Percentiles rank a stretch among this genome's conserved stretches.
These are phyloP conservation scores for Glyphotaelius pellucidus DNA, from an alignment of 2,888 invertebrate species.

Conservation along the genomic window DNA sequence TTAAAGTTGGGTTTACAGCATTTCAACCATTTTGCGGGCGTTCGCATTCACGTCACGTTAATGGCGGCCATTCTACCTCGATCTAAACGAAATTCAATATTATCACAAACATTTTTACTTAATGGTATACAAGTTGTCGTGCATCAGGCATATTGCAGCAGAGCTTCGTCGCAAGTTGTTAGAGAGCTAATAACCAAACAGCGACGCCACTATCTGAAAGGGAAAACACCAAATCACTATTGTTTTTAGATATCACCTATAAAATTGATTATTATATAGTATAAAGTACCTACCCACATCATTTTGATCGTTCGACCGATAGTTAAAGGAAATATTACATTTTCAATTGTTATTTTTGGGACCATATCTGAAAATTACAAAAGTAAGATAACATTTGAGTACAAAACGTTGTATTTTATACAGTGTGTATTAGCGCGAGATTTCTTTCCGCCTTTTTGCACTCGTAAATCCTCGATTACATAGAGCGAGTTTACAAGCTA, in stretches of 20 bases:
- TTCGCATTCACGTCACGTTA: constrained; percentile 29
- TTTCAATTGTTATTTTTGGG: not conserved
- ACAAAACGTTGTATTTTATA: not conserved
- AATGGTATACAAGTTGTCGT: not conserved
- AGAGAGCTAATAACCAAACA: not conserved
- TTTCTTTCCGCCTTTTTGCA: not conserved
- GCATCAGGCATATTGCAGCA: not conserved
- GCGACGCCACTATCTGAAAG: not conserved
- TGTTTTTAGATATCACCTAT: too few species aligned
- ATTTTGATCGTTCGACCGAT: too few species aligned
- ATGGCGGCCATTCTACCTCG: constrained; percentile 7
- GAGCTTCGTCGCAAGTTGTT: not conserved
- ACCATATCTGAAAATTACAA: not conserved
- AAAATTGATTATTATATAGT: too few species aligned
- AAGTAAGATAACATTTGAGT: not conserved
- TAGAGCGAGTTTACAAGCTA: too few species aligned
- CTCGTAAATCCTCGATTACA: too few species aligned
- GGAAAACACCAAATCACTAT: not conserved
- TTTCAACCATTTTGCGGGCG: not conserved
- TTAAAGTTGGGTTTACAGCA: constrained; percentile 13
- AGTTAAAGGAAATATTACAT: not conserved
- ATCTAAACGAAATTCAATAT: constrained; percentile 1
- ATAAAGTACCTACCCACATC: too few species aligned
- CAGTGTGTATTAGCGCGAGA: not conserved
- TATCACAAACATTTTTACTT: not conserved